Conservation (phyloP, 1,140 invertebrate species). For the Trypoxylus dichotomus region DNA sequence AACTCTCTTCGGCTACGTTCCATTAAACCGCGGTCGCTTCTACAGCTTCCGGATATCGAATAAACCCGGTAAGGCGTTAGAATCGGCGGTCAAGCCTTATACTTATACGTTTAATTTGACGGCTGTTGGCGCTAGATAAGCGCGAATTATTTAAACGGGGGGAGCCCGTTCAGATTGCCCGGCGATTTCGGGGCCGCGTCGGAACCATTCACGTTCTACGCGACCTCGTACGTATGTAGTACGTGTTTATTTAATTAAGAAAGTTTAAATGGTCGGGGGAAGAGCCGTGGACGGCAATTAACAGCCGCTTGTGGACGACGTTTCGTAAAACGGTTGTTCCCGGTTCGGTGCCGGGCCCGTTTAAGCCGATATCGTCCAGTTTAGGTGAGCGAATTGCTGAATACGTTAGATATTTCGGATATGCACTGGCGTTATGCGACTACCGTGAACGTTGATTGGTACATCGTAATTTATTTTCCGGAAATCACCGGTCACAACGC, state of each 20-base stretch:
- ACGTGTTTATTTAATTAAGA: conserved; percentile 7
- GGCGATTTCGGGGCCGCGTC: neutral
- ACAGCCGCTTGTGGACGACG: neutral
- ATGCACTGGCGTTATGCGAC: too few relatives aligned
- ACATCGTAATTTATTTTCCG: too few relatives aligned
- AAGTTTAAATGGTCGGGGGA: neutral
- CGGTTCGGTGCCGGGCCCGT: neutral
- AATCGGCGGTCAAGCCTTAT: neutral
- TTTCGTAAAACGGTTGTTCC: neutral
- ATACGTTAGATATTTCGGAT: neutral
- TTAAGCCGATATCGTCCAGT: neutral
- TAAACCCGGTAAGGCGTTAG: too few relatives aligned
- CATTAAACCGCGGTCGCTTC: too few relatives aligned
- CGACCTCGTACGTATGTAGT: neutral
- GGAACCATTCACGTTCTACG: neutral
- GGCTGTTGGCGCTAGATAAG: neutral
- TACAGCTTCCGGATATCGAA: too few relatives aligned
- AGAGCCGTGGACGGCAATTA: neutral
- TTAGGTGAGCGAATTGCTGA: neutral
- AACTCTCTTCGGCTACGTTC: too few relatives aligned
- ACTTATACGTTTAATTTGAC: neutral
- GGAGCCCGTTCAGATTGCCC: neutral
- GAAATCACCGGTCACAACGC: too few relatives aligned
- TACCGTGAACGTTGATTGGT: too few relatives aligned
- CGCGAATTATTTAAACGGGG: neutral